A percentile compares a stretch with the other conserved stretches of the same genome.
phyloP scores from a whole-genome alignment of 2,797 vertebrate genomes.

The Gymnocypris eckloni region DNA sequence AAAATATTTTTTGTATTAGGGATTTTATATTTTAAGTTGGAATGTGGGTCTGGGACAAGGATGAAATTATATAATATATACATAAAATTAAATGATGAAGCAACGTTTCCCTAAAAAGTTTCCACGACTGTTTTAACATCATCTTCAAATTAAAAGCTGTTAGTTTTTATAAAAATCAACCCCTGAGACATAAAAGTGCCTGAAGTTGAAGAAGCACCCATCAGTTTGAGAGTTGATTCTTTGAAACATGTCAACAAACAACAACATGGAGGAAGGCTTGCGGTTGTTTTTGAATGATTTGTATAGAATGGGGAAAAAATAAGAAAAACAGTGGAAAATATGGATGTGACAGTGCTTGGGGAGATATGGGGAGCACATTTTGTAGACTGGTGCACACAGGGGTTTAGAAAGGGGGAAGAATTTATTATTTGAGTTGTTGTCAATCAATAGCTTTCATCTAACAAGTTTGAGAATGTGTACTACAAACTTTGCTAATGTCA shows the following conservation, averaged over 20 bases:
- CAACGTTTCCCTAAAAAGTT: neutral
- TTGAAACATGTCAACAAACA: conserved; percentile 12
- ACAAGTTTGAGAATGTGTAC: neutral
- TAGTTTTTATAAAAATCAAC: neutral
- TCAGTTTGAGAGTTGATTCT: conserved; percentile 10
- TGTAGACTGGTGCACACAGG: conserved; percentile 7
- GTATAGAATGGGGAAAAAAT: neutral
- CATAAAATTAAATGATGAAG: conserved; percentile 8
- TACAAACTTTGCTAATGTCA: neutral
- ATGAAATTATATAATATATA: neutral
- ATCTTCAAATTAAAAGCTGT: neutral
- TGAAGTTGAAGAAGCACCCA: neutral
- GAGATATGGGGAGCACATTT: neutral
- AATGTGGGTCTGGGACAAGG: neutral
- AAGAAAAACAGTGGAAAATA: neutral
- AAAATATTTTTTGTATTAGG: neutral
- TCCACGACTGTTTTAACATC: neutral
- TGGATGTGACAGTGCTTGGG: neutral
- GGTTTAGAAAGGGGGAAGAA: neutral
- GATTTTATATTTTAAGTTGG: neutral
- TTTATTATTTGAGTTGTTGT: neutral
- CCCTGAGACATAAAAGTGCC: conserved; percentile 16
- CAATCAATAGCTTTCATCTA: neutral
- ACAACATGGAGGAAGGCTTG: conserved; percentile 16
- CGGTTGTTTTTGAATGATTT: conserved; percentile 7